A percentile compares a stretch with the other conserved stretches of the same genome.
These are phyloP conservation scores for Siderastrea siderea DNA, from an alignment of 92 coral and sea anemone species.

Conservation along the genomic window DNA sequence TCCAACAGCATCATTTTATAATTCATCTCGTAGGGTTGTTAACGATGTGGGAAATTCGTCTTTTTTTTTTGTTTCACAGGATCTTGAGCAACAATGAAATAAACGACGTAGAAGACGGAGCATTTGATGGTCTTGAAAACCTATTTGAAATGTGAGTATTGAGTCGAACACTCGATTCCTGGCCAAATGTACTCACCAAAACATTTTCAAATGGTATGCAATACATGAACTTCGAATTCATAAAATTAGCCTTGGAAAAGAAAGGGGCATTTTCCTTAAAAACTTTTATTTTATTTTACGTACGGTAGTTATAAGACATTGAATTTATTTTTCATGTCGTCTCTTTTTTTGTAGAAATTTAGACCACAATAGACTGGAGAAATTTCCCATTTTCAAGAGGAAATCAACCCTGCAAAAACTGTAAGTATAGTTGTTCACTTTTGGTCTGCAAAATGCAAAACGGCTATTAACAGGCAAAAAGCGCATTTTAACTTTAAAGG, in stretches of 20 bases:
- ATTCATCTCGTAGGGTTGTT: neutral
- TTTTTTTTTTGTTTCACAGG: constrained; percentile 10
- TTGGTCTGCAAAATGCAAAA: too few species aligned
- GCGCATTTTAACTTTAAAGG: too few species aligned
- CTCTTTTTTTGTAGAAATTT: constrained; percentile 50
- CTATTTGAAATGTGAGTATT: constrained; percentile 72
- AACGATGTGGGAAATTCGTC: too few species aligned
- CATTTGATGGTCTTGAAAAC: constrained; percentile 70
- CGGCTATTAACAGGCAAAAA: too few species aligned
- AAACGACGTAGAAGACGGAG: constrained; percentile 57
- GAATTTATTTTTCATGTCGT: neutral
- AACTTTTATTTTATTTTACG: neutral
- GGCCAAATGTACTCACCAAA: too few species aligned
- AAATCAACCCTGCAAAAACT: constrained; percentile 42
- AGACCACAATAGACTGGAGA: constrained; percentile 50
- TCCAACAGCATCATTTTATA: neutral
- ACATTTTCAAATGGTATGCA: too few species aligned
- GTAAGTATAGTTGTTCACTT: constrained; percentile 49
- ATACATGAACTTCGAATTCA: too few species aligned
- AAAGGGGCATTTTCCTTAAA: too few species aligned
- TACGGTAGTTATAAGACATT: neutral
- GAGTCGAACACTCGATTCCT: neutral
- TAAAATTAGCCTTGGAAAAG: too few species aligned
- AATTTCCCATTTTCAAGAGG: constrained; percentile 76
- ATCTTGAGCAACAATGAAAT: constrained; percentile 56